phyloP scores from a whole-genome alignment of 2,113 vertebrate genomes.

The Cavia porcellus region DNA sequence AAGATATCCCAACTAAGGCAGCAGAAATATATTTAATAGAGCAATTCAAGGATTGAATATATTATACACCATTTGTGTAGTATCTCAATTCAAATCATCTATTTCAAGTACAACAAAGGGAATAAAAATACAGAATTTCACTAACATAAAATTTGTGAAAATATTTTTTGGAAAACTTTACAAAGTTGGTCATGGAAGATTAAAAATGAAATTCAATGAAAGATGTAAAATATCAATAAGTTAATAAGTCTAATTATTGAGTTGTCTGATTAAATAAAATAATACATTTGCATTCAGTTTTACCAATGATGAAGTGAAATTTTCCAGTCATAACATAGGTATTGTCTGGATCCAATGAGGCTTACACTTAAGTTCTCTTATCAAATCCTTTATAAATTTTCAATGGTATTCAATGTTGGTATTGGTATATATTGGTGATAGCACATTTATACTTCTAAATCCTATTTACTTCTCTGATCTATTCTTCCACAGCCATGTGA shows the following conservation, averaged over 20 bases:
- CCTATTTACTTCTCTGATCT: neutral
- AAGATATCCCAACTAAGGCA: neutral
- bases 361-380: neutral
- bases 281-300: neutral
- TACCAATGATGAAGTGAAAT: neutral
- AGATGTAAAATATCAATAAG: neutral
- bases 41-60: neutral
- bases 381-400: neutral
- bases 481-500: neutral
- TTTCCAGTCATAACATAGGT: neutral
- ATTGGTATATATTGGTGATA: neutral
- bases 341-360: neutral
- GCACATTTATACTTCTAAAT: neutral
- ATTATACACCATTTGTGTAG: neutral
- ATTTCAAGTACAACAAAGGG: neutral
- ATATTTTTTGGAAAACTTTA: neutral
- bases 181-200: neutral
- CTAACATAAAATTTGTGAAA: neutral
- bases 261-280: neutral
- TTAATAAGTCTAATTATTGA: neutral
- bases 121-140: neutral
- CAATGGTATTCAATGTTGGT: neutral
- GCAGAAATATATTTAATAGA: neutral
- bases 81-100: neutral
- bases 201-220: neutral